These are phyloP conservation scores for Steatornis caripensis DNA, from an alignment of 2,113 vertebrate species.

Conservation along the genomic window DNA sequence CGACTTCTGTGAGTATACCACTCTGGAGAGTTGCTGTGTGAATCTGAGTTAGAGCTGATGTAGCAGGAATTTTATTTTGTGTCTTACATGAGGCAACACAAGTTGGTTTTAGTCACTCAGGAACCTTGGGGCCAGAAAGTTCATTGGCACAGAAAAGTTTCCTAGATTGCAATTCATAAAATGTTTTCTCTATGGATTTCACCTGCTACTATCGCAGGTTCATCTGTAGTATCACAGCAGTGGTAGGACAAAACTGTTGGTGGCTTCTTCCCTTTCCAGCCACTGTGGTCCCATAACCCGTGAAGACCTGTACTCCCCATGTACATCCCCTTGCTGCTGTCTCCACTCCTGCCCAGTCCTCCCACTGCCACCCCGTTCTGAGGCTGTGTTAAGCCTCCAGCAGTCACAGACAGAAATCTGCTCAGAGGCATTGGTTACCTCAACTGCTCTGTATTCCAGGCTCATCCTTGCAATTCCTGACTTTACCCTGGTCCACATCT, in stretches of 20 bases:
- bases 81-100: neutral
- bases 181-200: neutral
- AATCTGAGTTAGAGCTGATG: neutral
- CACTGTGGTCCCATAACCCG: neutral
- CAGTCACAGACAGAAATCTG: neutral
- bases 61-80: neutral
- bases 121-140: neutral
- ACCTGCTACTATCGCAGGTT: neutral
- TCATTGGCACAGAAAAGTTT: neutral
- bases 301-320: rapidly evolving
- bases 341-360: neutral
- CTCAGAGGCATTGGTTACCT: neutral
- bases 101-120: neutral
- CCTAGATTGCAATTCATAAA: neutral
- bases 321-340: neutral
- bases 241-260: neutral
- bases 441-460: neutral
- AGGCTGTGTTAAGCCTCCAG: neutral
- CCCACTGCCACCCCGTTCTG: neutral
- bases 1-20: neutral
- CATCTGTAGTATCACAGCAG: neutral
- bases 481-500: neutral
- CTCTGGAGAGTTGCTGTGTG: neutral
- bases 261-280: neutral
- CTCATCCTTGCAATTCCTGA: neutral